Percentiles rank a stretch among this genome's conserved stretches.
Evolutionary conservation across 2,797 vertebrate species (phyloP).

Genomic region (Astyanax mexicanus): DNA sequence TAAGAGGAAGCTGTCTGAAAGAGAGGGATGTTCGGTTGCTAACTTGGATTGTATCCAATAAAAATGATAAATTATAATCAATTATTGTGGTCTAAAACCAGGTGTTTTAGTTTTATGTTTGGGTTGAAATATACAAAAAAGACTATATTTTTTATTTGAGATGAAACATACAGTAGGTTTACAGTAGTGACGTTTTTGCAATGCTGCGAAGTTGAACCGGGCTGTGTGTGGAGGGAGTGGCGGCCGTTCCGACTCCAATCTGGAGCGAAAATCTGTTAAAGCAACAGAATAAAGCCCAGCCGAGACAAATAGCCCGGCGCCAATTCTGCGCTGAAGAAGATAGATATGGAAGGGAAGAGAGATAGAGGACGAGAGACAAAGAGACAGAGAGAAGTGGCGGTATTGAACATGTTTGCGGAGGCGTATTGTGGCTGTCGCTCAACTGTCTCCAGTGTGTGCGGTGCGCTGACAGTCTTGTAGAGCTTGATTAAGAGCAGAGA

Average conservation of each 20-base stretch:
- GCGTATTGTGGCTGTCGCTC: conserved; percentile 45
- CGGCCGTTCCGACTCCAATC: background rate
- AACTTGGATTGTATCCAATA: too few species aligned
- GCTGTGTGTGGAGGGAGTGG: background rate
- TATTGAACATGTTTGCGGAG: conserved; percentile 29
- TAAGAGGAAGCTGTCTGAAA: too few species aligned
- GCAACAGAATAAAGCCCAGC: background rate
- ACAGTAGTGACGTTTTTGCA: too few species aligned
- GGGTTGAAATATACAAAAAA: background rate
- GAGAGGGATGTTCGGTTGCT: too few species aligned
- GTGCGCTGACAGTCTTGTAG: conserved; percentile 1
- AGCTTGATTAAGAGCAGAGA: conserved; percentile 27
- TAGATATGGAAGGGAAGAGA: background rate
- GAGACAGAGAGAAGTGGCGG: background rate
- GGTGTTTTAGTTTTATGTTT: background rate
- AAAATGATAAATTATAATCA: too few species aligned
- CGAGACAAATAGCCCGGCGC: background rate
- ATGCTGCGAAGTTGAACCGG: conserved; percentile 19
- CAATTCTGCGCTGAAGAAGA: background rate
- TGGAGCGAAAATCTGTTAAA: conserved; percentile 9
- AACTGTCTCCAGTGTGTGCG: conserved; percentile 33
- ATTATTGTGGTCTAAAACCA: too few species aligned
- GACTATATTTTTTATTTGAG: conserved; percentile 17
- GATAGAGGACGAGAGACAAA: background rate
- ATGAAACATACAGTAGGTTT: too few species aligned